Evolutionary conservation across 1,140 invertebrate genomes (phyloP).

Genomic region (Eumeta japonica): DNA sequence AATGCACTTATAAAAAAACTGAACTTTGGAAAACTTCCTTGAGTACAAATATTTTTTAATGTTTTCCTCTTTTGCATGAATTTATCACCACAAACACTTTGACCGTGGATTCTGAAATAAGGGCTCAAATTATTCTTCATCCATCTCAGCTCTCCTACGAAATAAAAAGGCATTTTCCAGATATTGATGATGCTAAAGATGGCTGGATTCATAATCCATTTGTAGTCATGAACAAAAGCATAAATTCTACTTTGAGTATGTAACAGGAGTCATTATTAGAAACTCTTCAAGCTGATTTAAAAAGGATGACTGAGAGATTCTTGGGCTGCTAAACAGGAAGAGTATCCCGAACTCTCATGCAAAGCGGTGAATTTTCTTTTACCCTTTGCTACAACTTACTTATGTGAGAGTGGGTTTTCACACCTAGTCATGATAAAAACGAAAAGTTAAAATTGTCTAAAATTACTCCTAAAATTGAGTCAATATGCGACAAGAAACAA

Average conservation of each 20-base stretch:
- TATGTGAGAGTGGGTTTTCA: too few species aligned
- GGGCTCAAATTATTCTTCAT: slow-evolving; percentile 7
- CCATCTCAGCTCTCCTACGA: slow-evolving; percentile 5
- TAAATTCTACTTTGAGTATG: slow-evolving; percentile 10
- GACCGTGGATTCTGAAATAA: slow-evolving; percentile 7
- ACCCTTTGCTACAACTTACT: too few species aligned
- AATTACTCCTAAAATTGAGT: too few species aligned
- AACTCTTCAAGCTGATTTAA: slow-evolving; percentile 8
- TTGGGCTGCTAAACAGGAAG: slow-evolving; percentile 6
- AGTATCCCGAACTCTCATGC: slow-evolving; percentile 6
- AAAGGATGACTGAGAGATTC: slow-evolving; percentile 7
- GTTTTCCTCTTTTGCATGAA: slow-evolving; percentile 8
- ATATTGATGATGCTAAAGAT: too few species aligned
- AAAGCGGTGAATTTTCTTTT: too few species aligned
- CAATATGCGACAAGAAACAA: too few species aligned
- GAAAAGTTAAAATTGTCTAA: too few species aligned
- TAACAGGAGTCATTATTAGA: slow-evolving; percentile 5
- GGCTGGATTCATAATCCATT: too few species aligned
- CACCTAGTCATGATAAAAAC: too few species aligned
- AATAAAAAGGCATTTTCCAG: too few species aligned
- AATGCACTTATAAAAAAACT: slow-evolving; percentile 9
- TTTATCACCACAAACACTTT: slow-evolving; percentile 7
- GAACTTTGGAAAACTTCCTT: slow-evolving; percentile 8
- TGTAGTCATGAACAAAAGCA: slow-evolving; percentile 7
- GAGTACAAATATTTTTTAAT: slow-evolving; percentile 6